Base-by-base conservation (phyloP, 2,797 vertebrate genomes). In the Helostoma temminkii region DNA sequence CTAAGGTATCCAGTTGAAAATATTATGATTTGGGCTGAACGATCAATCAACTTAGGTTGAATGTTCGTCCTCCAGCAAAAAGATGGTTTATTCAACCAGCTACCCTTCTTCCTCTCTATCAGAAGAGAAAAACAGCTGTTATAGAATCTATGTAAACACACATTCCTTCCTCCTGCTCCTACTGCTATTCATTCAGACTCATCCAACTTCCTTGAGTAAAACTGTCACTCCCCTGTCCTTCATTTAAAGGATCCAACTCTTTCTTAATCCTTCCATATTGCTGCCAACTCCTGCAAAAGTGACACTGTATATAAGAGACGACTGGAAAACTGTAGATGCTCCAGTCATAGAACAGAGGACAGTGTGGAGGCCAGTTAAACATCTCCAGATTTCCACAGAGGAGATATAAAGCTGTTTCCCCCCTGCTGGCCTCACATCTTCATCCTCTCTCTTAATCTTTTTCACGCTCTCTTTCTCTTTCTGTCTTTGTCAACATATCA, bases 301-400 rank as follows among this genome's bases (percentile, higher is more conserved):
- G 52, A 72, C 66, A 62, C n/a, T n/a, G n/a, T n/a, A n/a, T n/a
- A n/a, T n/a, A n/a, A 22, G 60, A 62, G 60, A 47, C 16, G 54
- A 69, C 60, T 46, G 41, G 22, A 60, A 45, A 74, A 75, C 69
- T 58, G 56, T 47, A 48, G 70, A 74, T 71, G 47, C 39, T 71
- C 47, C 58, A 67, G 14, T 80, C 52, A 84, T 67, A 87, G 70
- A 76, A 30, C 50, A 2, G 71, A 78, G 37, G 75, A 84, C 62
- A 60, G 54, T 24, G 45, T 37, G 43, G 62, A 66, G 42, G 50
- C 43, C 48, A 24, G 68, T 65, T 90, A 89, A 90, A 81, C 72
- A 74, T 74, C 71, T 89, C 87, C 83, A 88, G 88, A 86, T 83
- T 85, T 86, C 66, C 71, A 76, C 48, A 36, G 30, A 77, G 34